Base-by-base conservation (phyloP, 2,113 vertebrate genomes). In the Clarias gariepinus region DNA sequence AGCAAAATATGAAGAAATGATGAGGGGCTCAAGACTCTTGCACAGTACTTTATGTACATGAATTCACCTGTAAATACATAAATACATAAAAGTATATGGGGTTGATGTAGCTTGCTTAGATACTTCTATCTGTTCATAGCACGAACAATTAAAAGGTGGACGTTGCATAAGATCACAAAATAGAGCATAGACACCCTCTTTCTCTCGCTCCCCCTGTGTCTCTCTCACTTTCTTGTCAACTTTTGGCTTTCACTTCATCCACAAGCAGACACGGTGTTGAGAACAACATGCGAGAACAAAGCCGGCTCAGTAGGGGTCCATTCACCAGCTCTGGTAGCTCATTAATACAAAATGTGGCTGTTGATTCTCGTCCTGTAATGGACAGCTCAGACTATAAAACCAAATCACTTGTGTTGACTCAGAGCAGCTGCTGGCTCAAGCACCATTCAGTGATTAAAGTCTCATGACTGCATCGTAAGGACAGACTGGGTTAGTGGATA, bases 291-390 rank as follows among this genome's bases (percentile, higher is more conserved):
- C 33, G 33, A 33, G 64, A 80, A 89, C 82, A 86, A 87, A 86
- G 86, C 23, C 33, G 16, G 73, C 57, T 73, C 73, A 71, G 60
- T 13, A 66, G 57, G 79, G 78, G 36, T 74, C 63, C 66, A 12
- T 66, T 85, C 76, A 81, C 23, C 4, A 41, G 76, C 76, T 83
- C 87, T 73, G 79, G 85, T 57, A 60, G 41, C 83, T 87, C 85
- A 89, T 90, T 87, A 83, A 85, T 88, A 79, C 85, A 83, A 87
- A 86, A 85, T 82, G 87, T 25, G 41, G 53, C 82, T 84, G 82
- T 88, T 85, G 85, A 86, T 71, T 85, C 25, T 81, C 28, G 19
- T 78, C 68, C 84, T 58, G 77, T 85, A 88, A 90, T 85, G 82
- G 60, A 85, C 81, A 84, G 81, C 61, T 86, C 81, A 85, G 61